Conservation (phyloP, 1,140 invertebrate genomes). For the Drosophila lacertosa region DNA sequence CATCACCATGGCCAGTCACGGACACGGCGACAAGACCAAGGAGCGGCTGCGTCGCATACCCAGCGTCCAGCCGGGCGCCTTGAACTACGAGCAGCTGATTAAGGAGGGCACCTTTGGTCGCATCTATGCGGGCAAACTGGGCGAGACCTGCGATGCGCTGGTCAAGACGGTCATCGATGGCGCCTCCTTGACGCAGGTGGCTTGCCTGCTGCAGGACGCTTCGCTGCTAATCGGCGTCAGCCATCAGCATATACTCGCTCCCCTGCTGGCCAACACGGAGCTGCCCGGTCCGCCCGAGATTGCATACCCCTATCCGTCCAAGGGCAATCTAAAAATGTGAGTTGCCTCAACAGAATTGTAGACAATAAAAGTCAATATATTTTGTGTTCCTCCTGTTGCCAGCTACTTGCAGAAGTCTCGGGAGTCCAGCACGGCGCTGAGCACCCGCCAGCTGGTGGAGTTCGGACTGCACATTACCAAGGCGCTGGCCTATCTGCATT, state of each 20-base stretch:
- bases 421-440: conserved; percentile 86
- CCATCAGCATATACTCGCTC: conserved; percentile 92
- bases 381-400: neutral
- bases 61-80: conserved; percentile 87
- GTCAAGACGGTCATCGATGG: conserved; percentile 94
- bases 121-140: conserved; percentile 90
- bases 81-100: conserved; percentile 87
- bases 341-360: conserved; percentile 37
- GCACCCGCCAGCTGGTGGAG: conserved; percentile 94
- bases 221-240: conserved; percentile 92
- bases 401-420: conserved; percentile 88
- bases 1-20: conserved; percentile 71
- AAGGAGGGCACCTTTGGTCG: conserved; percentile 93
- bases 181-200: conserved; percentile 92
- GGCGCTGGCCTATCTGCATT: conserved; percentile 95
- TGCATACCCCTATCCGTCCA: conserved; percentile 91
- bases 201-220: conserved; percentile 92
- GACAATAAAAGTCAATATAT: too few relatives aligned
- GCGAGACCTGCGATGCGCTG: conserved; percentile 90
- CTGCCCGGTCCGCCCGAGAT: conserved; percentile 90
- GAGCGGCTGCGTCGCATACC: conserved; percentile 88
- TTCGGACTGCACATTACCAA: conserved; percentile 94
- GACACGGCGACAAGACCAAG: conserved; percentile 79
- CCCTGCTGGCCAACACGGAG: conserved; percentile 92
- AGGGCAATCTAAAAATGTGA: conserved; percentile 95